Base-by-base conservation (phyloP, 2,888 invertebrate genomes). In the Lepidocyrtoides sp. region DNA sequence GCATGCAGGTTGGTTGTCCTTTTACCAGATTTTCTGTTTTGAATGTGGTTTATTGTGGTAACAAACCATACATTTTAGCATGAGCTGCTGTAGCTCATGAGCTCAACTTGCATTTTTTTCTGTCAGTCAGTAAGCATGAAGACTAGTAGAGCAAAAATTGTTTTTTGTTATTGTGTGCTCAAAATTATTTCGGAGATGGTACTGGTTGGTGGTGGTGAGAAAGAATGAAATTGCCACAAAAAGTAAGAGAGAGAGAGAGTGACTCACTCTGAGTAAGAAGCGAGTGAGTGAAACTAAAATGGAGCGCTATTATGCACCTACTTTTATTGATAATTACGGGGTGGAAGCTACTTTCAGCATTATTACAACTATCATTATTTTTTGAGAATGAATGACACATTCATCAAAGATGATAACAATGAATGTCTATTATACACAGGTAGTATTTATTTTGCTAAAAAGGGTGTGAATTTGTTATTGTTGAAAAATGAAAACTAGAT, bases 261-360 rank as follows among this genome's bases (percentile, higher is more conserved):
- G 36, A 41, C n/a, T n/a, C n/a, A n/a, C n/a, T n/a, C n/a, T n/a
- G n/a, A 44, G 4, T 44, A 29, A 5, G 29, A n/a, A 69, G 44
- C 23, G 51, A 77, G 77, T 29, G 32, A 77, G 48, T 75, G n/a
- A n/a, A n/a, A n/a, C 44, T 20, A 79, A 88, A 88, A 81, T 88
- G 81, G 69, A 89, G 72, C 54, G 54, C n/a, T 57, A 36, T 60
- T 57, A 57, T 79, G 48, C 32, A 81, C 81, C 36, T 51, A 51
- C 54, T 41, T 32, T 48, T 48, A 23, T 75, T n/a, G 54, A 36
- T 88, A 75, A 82, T 82, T 89, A 89, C 82, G 44, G 83, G 72
- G 89, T 89, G 89, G 84, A 84, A 89, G 75, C 84, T 72, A 36
- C 63, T 77, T 20, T 83, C 41, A n/a, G n/a, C n/a, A n/a, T n/a